Base-by-base conservation (phyloP, 2,797 vertebrate species). In the Apogon talboti region DNA sequence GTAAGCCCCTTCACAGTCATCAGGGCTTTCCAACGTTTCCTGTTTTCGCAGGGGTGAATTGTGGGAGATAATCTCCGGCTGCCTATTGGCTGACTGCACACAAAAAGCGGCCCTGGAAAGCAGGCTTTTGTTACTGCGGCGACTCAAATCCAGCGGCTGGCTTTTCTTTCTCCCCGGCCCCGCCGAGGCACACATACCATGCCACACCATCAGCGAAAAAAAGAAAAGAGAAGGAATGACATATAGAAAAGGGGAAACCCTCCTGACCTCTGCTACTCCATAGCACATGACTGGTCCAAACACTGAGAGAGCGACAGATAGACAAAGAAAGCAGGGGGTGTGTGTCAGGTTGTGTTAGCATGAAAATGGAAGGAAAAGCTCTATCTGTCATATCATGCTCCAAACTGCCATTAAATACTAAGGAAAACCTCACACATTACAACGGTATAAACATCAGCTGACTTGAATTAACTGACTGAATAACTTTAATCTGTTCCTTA, bases 11-110 rank as follows among this genome's bases (percentile, higher is more conserved):
- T 88, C 85, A 89, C 86, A 86, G 89, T 87, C 90, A 90, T 90
- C 87, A 85, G 90, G 89, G 91, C 90, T 91, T 92, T 92, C 90
- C 82, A 87, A 87, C 83, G 78, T 89, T 93, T 93, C 92, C 92
- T 93, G 92, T 92, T 91, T 91, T 92, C 65, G 90, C 88, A 91
- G 87, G 88, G 84, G 87, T 89, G 90, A 93, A 92, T 91, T 92
- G 90, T 93, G 90, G 92, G 89, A 92, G 90, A 91, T 92, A 92
- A 93, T 92, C 91, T 92, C 91, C 77, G 72, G 79, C 82, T 78
- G 89, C 84, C 90, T 89, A 92, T 91, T 90, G 90, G 91, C 92
- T 91, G 91, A 92, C 90, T 84, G 82, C 85, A 89, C 90, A 92
- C 88, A 92, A 91, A 92, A 91, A 89, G 85, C 80, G 43, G 90